Evolutionary conservation across 2,113 vertebrate genomes (phyloP), one percentile per base, ranked within the genome.

Genomic region (Ciconia maguari): DNA sequence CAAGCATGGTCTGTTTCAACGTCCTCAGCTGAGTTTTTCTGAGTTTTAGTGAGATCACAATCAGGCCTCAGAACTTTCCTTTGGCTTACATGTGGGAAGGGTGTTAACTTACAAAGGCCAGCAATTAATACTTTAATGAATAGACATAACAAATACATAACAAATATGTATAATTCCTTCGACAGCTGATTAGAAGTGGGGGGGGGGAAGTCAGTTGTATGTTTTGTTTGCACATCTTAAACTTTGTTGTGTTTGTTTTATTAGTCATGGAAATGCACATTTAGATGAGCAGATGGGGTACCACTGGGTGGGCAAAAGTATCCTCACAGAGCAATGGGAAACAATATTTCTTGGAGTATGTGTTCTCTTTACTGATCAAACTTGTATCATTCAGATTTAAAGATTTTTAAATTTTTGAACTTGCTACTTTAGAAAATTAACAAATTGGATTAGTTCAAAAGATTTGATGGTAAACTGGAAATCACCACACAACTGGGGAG

Each of bases 191-290:
- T 82, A 51, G 44, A 72, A 92, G 22, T 8, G 4, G 2, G 2
- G 4, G 2, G 2, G 4, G 4, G 1, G 8, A 18, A 74, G 25
- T 57, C 18, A 89, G 41, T 4, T n/a, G 8, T 30, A 19, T 46
- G 16, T 10, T 65, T 57, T 42, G 5, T 58, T 89, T 91, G 11
- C 7, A 24, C 20, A 52, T 38, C 29, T n/a, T 29, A 20, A 60
- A 42, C 18, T 68, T 86, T 21, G 8, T 29, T 90, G 13, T 49
- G 12, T 64, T 79, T 48, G 7, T 66, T 79, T 71, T 55, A 24
- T 30, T 65, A 38, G 44, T n/a, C 1, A 12, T 26, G 14, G 38
- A 92, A 80, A 82, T n/a, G 9, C 13, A 36, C 8, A 8, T 65
- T 85, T 68, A 69, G n/a, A 42, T 66, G 38, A 74, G 55, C 16